phyloP scores from a whole-genome alignment of 2,888 invertebrate species.

The Phymatocera aterrima region DNA sequence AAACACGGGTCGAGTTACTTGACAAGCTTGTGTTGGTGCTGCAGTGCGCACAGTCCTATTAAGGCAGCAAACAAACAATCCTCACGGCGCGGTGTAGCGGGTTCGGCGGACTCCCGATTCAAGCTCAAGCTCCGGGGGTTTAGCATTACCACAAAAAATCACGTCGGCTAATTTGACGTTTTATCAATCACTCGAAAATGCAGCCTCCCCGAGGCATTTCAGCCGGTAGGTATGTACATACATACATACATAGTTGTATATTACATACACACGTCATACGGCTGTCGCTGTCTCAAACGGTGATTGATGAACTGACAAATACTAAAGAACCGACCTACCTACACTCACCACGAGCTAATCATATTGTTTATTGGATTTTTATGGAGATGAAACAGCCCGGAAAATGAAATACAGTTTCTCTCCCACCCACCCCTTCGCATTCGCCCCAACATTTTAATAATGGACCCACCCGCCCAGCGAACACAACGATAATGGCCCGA shows the following conservation, averaged over 20 bases:
- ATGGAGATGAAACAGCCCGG: conserved; percentile 63
- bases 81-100: not conserved
- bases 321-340: not conserved
- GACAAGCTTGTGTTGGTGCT: no score
- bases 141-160: conserved; percentile 57
- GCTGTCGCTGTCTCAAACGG: conserved; percentile 52
- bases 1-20: conserved; percentile 15
- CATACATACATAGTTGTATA: no score
- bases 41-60: conserved; percentile 3
- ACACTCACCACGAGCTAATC: conserved; percentile 54
- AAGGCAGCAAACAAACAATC: conserved; percentile 25
- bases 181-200: conserved; percentile 70
- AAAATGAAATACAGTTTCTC: conserved; percentile 49
- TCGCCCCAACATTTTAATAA: conserved; percentile 9
- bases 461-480: not conserved
- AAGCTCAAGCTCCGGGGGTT: conserved; percentile 9
- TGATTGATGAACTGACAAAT: conserved; percentile 65
- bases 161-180: conserved; percentile 68
- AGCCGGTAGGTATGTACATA: no score
- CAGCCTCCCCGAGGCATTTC: conserved; percentile 52
- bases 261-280: no score
- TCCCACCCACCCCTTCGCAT: not conserved
- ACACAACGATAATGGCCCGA: not conserved
- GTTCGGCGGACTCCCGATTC: not conserved
- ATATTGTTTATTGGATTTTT: conserved; percentile 68